Percentiles rank a stretch among this genome's conserved stretches.
These are phyloP conservation scores for Macaria liturata DNA, from an alignment of 2,888 invertebrate genomes.

Conservation along the genomic window DNA sequence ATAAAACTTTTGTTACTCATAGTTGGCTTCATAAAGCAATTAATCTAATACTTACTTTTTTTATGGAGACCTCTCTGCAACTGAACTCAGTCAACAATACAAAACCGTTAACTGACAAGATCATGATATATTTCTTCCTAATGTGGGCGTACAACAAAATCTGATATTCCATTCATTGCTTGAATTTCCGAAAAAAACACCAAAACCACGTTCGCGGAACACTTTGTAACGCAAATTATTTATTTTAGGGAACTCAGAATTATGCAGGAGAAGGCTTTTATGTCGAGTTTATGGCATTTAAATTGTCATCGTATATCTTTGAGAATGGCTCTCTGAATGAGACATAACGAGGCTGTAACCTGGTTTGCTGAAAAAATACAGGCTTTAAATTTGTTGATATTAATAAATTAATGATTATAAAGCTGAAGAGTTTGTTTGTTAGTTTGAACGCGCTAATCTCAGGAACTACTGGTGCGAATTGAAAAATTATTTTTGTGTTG, in stretches of 20 bases:
- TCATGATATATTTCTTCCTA: not conserved
- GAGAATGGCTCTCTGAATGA: not conserved
- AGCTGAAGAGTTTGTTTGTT: too few species aligned
- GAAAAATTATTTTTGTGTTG: too few species aligned
- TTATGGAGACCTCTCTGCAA: too few species aligned
- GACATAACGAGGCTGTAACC: slow-evolving; percentile 2
- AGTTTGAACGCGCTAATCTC: too few species aligned
- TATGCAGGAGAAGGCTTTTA: slow-evolving; percentile 14
- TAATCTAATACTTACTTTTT: too few species aligned
- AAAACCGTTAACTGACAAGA: too few species aligned
- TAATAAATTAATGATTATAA: too few species aligned
- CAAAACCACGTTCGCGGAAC: slow-evolving; percentile 46
- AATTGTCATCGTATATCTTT: slow-evolving; percentile 16
- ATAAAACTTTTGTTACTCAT: too few species aligned
- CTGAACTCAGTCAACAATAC: too few species aligned
- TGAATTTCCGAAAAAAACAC: slow-evolving; percentile 48
- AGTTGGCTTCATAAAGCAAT: too few species aligned
- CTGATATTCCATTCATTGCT: slow-evolving; percentile 48
- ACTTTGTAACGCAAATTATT: slow-evolving; percentile 43
- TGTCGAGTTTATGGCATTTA: slow-evolving; percentile 17
- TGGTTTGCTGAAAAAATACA: not conserved
- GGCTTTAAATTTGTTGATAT: too few species aligned
- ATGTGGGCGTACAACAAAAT: slow-evolving; percentile 40
- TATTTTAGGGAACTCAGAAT: slow-evolving; percentile 18
- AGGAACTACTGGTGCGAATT: too few species aligned